Base-by-base conservation (phyloP, 2,113 vertebrate genomes). In the Brachyhypopomus occidentalis region DNA sequence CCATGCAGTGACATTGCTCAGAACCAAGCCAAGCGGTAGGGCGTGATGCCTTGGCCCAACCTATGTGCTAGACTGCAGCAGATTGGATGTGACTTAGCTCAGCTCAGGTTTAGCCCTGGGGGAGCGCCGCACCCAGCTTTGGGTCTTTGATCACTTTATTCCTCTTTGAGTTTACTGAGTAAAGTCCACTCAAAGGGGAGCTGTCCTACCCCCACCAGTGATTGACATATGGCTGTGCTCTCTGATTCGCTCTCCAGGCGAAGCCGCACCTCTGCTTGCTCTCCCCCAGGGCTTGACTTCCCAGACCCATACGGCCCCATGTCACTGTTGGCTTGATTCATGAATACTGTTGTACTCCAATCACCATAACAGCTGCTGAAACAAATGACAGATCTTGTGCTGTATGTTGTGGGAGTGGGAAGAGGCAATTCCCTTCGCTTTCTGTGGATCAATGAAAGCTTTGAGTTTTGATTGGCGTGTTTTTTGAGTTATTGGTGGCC, bases 61-160 rank as follows among this genome's bases (percentile, higher is more conserved):
- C 25, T 27, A 56, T 56, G 76, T 69, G 30, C 52, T 58, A 78
- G 48, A 69, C 78, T 60, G 4, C 27, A 66, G 69, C 36, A 41
- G 58, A 36, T 58, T 78, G 38, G 45, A 77, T 77, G 75, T 79
- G 20, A 19, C 74, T 63, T 12, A 48, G 27, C 25, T 60, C 59
- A 41, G 38, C 36, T 81, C 27, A 58, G 16, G 16, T 30, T 58
- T 22, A 9, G 27, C 67, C 60, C 66, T 25, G 38, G 48, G 52
- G 25, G 52, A 62, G 56, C 38, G 9, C 27, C 63, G 45, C 25
- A 74, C 41, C 48, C 41, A 56, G 27, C 71, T 66, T 38, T 56
- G 14, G n/a, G 30, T 66, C n/a, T 64, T 66, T 78, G 38, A 81
- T 78, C 52, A 27, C 69, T 80, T 80, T 58, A 74, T 78, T 75